Conservation (phyloP, 2,888 invertebrate genomes). For the Toxonevra muliebris region DNA sequence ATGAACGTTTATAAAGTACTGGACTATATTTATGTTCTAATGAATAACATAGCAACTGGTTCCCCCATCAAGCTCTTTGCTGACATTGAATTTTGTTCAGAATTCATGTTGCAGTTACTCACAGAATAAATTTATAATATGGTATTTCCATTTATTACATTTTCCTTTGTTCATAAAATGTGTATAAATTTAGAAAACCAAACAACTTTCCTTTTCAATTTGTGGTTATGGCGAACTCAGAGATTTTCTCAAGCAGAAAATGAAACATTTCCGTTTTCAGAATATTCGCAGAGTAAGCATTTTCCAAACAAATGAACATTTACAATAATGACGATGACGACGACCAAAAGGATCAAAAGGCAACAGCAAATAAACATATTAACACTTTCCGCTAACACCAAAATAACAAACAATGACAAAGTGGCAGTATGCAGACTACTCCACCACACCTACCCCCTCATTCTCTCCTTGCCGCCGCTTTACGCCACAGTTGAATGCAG, state of each 20-base stretch:
- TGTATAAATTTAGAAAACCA: too few relatives aligned
- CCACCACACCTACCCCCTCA: constrained; percentile 2
- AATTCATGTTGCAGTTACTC: too few relatives aligned
- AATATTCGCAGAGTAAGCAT: constrained; percentile 3
- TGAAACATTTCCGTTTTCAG: constrained; percentile 32
- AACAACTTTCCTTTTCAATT: too few relatives aligned
- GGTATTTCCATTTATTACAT: too few relatives aligned
- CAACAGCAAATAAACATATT: constrained; percentile 28
- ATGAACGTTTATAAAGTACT: too few relatives aligned
- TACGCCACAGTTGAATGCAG: not conserved
- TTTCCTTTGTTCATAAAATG: too few relatives aligned
- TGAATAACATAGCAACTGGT: too few relatives aligned
- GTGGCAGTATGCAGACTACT: not conserved
- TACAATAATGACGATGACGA: not conserved
- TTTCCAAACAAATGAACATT: constrained; percentile 27
- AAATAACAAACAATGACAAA: not conserved
- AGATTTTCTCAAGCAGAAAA: constrained; percentile 32
- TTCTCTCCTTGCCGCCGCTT: too few relatives aligned
- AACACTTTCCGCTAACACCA: constrained; percentile 29
- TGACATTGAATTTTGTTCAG: too few relatives aligned
- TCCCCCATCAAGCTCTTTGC: too few relatives aligned
- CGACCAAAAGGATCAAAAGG: constrained; percentile 4
- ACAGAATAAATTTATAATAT: too few relatives aligned
- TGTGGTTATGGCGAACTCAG: not conserved
- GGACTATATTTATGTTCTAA: too few relatives aligned